phyloP scores from a whole-genome alignment of 2,797 vertebrate genomes.

The Oryzias sinensis region DNA sequence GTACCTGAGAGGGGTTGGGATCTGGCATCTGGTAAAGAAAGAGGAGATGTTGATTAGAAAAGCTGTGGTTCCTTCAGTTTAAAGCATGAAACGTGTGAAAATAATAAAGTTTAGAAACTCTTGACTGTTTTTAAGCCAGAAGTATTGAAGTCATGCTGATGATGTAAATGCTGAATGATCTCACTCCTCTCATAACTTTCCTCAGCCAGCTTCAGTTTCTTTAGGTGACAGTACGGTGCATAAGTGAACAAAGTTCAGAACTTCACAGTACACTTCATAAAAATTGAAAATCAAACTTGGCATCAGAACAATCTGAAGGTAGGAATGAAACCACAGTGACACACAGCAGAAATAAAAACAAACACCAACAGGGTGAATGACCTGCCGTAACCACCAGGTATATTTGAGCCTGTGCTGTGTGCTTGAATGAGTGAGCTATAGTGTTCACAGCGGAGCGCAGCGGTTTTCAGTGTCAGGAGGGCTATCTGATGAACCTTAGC shows the following conservation, averaged over 20 bases:
- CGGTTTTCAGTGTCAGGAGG: slow-evolving; percentile 14
- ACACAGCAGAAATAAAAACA: slow-evolving; percentile 37
- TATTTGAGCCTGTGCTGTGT: slow-evolving; percentile 32
- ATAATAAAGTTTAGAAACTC: no score
- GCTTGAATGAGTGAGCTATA: slow-evolving; percentile 21
- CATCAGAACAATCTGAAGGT: slow-evolving; percentile 31
- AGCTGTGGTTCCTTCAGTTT: slow-evolving; percentile 9
- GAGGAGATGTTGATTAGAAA: slow-evolving; percentile 13
- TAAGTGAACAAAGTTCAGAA: slow-evolving; percentile 27
- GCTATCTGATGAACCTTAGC: slow-evolving; percentile 68
- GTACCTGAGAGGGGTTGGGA: no score
- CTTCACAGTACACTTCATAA: slow-evolving; percentile 35
- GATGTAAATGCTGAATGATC: slow-evolving; percentile 1
- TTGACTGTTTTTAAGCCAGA: neutral
- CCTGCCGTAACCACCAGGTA: slow-evolving; percentile 23
- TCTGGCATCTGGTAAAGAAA: no score
- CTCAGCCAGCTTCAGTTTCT: slow-evolving; percentile 17
- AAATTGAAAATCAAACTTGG: slow-evolving; percentile 27
- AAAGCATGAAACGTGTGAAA: no score
- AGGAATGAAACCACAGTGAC: slow-evolving; percentile 34
- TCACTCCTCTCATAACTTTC: slow-evolving; percentile 8
- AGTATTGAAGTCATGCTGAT: neutral
- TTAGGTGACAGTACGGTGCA: slow-evolving; percentile 23
- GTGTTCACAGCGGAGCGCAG: slow-evolving; percentile 29
- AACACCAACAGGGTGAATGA: slow-evolving; percentile 23